phyloP scores from a whole-genome alignment of 2,797 vertebrate genomes.

The Sphaeramia orbicularis region DNA sequence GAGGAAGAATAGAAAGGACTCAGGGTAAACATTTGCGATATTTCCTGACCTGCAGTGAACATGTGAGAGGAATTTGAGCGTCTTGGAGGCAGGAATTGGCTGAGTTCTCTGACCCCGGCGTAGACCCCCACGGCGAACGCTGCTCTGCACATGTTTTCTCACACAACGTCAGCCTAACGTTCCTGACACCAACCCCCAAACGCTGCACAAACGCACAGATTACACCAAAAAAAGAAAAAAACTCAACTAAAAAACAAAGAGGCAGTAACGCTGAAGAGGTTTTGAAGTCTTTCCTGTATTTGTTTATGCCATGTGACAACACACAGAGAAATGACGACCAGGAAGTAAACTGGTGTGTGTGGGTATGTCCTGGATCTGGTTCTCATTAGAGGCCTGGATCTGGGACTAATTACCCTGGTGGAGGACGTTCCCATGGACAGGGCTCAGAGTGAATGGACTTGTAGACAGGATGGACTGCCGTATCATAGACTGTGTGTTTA shows the following conservation, averaged over 20 bases:
- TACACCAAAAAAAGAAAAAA: too few relatives aligned
- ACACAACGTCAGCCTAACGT: conserved; percentile 13
- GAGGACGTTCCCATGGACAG: conserved; percentile 58
- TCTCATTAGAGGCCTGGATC: conserved; percentile 60
- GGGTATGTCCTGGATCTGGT: conserved; percentile 51
- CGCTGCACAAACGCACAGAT: too few relatives aligned
- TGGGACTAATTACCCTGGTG: conserved; percentile 59
- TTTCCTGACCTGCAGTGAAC: not conserved
- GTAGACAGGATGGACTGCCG: conserved; percentile 18
- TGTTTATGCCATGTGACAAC: conserved; percentile 35
- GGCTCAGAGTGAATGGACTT: conserved; percentile 21
- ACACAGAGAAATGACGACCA: conserved; percentile 4
- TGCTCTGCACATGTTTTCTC: conserved; percentile 8
- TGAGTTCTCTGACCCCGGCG: conserved; percentile 9
- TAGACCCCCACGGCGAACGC: not conserved
- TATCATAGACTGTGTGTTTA: not conserved
- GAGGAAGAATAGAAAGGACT: not conserved
- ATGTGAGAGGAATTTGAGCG: not conserved
- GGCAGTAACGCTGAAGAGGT: not conserved
- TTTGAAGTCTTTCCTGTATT: conserved; percentile 19
- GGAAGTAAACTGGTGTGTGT: conserved; percentile 17
- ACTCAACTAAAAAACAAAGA: not conserved
- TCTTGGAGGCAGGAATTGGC: conserved; percentile 1
- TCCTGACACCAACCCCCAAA: not conserved
- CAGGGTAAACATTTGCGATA: not conserved